phyloP scores from a whole-genome alignment of 1,140 invertebrate species.

The Rhagoletis zephyria region DNA sequence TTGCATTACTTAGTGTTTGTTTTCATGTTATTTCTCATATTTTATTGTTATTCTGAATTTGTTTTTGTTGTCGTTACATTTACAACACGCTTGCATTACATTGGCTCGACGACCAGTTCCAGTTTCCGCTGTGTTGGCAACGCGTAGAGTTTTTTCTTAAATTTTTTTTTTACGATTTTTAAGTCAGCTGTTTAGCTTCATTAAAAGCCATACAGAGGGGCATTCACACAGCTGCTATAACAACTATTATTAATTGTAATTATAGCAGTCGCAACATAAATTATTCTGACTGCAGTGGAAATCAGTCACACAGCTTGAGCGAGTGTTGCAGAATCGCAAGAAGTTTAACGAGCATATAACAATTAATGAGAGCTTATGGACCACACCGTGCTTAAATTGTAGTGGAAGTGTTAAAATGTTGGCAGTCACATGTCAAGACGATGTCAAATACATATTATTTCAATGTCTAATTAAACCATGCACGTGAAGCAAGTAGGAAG shows the following conservation, averaged over 20 bases:
- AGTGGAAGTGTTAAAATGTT: too few species aligned
- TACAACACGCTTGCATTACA: slow-evolving; percentile 1
- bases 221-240: neutral
- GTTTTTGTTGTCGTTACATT: slow-evolving; percentile 6
- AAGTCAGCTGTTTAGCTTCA: too few species aligned
- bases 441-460: too few species aligned
- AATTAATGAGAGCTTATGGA: neutral
- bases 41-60: neutral
- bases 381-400: neutral
- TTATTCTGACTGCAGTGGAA: neutral
- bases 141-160: neutral
- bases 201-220: neutral
- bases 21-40: slow-evolving; percentile 21
- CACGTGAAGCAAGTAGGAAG: too few species aligned
- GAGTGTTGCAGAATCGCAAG: neutral
- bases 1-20: neutral
- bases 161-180: too few species aligned
- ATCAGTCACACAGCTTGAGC: neutral
- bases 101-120: neutral
- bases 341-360: neutral
- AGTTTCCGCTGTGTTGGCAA: slow-evolving; percentile 5
- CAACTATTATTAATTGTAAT: slow-evolving; percentile 21
- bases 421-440: too few species aligned
- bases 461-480: too few species aligned
- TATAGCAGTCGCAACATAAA: neutral